phyloP scores from a whole-genome alignment of 2,888 invertebrate species.

The Ormia ochracea region DNA sequence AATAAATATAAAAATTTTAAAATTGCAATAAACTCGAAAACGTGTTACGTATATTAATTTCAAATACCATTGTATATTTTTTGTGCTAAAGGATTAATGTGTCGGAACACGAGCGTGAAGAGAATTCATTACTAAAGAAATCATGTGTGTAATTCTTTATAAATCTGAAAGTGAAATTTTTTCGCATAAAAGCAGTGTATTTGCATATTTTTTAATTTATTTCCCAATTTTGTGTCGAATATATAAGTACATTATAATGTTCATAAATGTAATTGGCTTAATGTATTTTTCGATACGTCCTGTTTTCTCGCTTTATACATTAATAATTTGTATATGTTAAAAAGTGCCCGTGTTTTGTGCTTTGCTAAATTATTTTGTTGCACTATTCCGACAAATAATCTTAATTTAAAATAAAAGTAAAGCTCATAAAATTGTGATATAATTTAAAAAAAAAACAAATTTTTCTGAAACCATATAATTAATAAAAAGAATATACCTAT shows the following conservation, averaged over 20 bases:
- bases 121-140: conserved; percentile 46
- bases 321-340: conserved; percentile 29
- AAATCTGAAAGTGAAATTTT: conserved; percentile 44
- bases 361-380: conserved; percentile 11
- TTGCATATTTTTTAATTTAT: conserved; percentile 13
- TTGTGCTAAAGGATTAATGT: conserved; percentile 36
- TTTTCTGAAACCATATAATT: not conserved
- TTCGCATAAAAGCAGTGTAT: conserved; percentile 18
- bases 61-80: conserved; percentile 22
- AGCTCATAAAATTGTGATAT: not conserved
- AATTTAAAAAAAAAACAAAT: not conserved
- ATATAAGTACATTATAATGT: not conserved
- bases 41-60: conserved; percentile 50
- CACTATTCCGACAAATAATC: not conserved
- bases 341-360: conserved; percentile 18
- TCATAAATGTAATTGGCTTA: conserved; percentile 14
- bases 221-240: conserved; percentile 50
- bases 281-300: conserved; percentile 30
- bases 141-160: conserved; percentile 59
- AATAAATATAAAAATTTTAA: conserved; percentile 66
- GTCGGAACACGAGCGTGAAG: conserved; percentile 46
- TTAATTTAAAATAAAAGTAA: not conserved
- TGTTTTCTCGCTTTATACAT: conserved; percentile 39
- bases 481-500: conserved; percentile 20
- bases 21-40: conserved; percentile 67